These are phyloP conservation scores for Lordiphosa collinella DNA, from an alignment of 1,140 invertebrate genomes.

Conservation along the genomic window DNA sequence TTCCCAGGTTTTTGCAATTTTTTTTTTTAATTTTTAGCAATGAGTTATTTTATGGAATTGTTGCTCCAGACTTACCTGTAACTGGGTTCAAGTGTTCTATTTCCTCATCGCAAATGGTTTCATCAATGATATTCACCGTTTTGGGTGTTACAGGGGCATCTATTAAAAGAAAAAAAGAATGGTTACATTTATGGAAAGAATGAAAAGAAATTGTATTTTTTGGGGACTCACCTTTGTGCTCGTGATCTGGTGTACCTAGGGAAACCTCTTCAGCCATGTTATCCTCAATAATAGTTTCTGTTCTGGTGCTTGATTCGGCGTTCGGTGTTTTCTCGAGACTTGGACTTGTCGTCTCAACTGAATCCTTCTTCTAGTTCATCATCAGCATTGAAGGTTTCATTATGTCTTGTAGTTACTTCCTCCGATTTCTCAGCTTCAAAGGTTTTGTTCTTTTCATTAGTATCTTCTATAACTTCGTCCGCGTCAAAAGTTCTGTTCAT, in stretches of 20 bases:
- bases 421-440: not conserved
- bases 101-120: conserved; percentile 15
- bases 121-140: not conserved
- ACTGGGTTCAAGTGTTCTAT: not conserved
- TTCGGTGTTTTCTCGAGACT: not conserved
- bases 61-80: conserved; percentile 1
- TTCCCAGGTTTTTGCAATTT: too few relatives aligned
- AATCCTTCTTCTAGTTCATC: not conserved
- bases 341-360: not conserved
- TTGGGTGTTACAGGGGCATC: not conserved
- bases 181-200: not conserved
- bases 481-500: not conserved
- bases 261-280: conserved; percentile 27
- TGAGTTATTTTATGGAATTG: too few relatives aligned
- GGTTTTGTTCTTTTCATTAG: too few relatives aligned
- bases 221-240: conserved; percentile 4
- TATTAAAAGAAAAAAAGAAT: not conserved
- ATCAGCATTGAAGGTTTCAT: conserved; percentile 3
- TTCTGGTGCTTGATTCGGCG: not conserved
- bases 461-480: too few relatives aligned
- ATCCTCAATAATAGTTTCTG: conserved; percentile 17
- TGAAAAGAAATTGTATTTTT: not conserved
- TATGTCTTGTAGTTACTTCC: not conserved
- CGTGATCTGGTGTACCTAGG: conserved; percentile 2
- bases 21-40: too few relatives aligned